These are phyloP conservation scores for Caenorhabditis inopinata DNA, from an alignment of 1,140 invertebrate genomes.

Conservation along the genomic window DNA sequence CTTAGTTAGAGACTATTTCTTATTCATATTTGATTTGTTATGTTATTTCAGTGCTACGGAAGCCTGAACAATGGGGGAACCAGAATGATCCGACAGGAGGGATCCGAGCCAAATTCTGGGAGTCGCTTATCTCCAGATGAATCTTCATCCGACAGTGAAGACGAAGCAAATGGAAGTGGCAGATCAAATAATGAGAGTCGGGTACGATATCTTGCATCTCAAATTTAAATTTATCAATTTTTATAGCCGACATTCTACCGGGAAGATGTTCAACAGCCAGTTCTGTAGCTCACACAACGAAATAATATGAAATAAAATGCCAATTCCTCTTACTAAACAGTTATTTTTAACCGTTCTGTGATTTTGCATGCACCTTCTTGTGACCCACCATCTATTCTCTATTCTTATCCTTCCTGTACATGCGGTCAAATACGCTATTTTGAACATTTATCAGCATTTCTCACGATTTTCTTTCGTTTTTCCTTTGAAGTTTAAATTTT, in stretches of 20 bases:
- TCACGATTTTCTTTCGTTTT: not conserved
- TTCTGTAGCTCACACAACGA: not conserved
- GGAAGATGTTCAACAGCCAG: conserved; percentile 1
- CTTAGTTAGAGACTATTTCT: too few relatives aligned
- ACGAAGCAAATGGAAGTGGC: not conserved
- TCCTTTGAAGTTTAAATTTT: too few relatives aligned
- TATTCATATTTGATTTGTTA: not conserved
- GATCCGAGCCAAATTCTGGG: not conserved
- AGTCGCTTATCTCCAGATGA: not conserved
- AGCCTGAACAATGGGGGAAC: not conserved
- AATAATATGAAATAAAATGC: not conserved
- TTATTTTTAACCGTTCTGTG: not conserved
- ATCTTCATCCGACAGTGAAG: conserved; percentile 16
- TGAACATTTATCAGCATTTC: not conserved
- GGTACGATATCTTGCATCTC: not conserved
- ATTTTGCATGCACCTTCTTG: not conserved
- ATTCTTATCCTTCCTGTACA: not conserved
- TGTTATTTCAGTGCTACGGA: conserved; percentile 16
- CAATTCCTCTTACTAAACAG: not conserved
- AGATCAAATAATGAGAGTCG: not conserved
- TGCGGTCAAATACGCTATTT: not conserved
- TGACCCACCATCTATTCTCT: too few relatives aligned
- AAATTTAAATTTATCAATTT: not conserved
- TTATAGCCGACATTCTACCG: conserved; percentile 5
- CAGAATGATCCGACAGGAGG: not conserved